These are phyloP conservation scores for Phallusia fumigata DNA, from an alignment of 23 tunicate species.

Conservation along the genomic window DNA sequence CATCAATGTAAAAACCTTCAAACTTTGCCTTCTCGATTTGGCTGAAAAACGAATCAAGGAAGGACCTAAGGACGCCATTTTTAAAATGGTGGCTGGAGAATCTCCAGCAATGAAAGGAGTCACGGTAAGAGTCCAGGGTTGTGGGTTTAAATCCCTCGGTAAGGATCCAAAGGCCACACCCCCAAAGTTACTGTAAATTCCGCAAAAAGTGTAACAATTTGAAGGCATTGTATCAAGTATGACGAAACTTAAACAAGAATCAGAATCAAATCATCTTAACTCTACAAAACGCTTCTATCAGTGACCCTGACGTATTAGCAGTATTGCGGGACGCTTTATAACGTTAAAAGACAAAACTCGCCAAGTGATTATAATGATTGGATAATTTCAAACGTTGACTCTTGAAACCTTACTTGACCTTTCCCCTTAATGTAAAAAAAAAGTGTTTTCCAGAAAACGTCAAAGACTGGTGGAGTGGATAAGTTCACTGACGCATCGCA, in stretches of 20 bases:
- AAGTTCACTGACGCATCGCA: conserved; percentile 89
- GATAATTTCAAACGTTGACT: neutral
- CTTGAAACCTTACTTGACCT: neutral
- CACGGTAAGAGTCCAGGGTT: conserved; percentile 31
- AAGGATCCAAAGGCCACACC: neutral
- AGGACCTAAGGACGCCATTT: neutral
- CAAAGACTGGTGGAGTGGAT: conserved; percentile 82
- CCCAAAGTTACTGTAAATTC: neutral
- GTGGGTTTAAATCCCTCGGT: too few relatives aligned
- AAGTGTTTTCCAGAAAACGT: conserved; percentile 56
- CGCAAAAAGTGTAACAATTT: too few relatives aligned
- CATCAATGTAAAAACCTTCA: neutral
- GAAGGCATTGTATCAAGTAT: too few relatives aligned
- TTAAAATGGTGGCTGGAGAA: neutral
- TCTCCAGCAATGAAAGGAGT: conserved; percentile 14
- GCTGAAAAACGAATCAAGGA: neutral
- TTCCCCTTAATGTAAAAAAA: neutral
- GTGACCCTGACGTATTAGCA: too few relatives aligned
- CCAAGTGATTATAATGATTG: neutral
- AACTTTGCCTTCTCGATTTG: neutral
- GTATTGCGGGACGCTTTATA: too few relatives aligned
- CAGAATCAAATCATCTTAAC: too few relatives aligned
- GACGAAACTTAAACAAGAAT: too few relatives aligned
- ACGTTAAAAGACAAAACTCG: too few relatives aligned
- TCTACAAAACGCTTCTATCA: too few relatives aligned